Evolutionary conservation across 2,797 vertebrate species (phyloP), one percentile per base, ranked within the genome.

Genomic region (Crax fasciolata): DNA sequence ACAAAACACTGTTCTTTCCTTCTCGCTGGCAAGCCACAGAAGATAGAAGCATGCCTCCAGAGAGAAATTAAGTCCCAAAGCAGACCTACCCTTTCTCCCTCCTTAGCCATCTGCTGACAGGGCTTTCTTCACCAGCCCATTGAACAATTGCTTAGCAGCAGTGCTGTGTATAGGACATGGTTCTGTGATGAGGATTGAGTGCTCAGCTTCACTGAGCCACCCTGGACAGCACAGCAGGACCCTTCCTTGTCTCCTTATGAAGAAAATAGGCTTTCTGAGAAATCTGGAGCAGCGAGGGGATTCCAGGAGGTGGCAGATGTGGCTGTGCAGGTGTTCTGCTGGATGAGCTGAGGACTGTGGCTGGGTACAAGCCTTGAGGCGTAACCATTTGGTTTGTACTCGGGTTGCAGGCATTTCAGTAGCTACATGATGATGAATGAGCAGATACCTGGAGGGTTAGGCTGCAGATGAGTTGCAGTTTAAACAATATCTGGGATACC

Each of bases 131-230:
- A 30, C 12, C 43, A 66, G 24, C 43, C 35, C 78, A 93, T 84
- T 0, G 0, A 74, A 23, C 0, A 0, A 27, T 46, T 49, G 16
- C 46, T 35, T 46, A 65, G 25, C 57, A 88, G 19, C 65, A 49
- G 24, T 35, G 41, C 18, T 68, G 54, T 1, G 0, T 58, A 23
- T 39, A 1, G 20, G n/a, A 32, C 63, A 32, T 0, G 0, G 28
- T 35, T 38, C 74, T 76, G 24, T 59, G 43, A 28, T 32, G 23
- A 27, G 55, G 4, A 55, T 12, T 0, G 7, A 27, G 32, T 73
- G 13, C 58, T 81, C n/a, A 52, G 28, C 35, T 78, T 48, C 39
- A 72, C 39, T 67, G 81, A 85, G 44, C 30, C 6, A 2, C 24
- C 17, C 19, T 18, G 0, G 0, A 63, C 25, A 73, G 23, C 23